Evolutionary conservation across 1,140 invertebrate species (phyloP).

Genomic region (Dendrolimus punctatus): DNA sequence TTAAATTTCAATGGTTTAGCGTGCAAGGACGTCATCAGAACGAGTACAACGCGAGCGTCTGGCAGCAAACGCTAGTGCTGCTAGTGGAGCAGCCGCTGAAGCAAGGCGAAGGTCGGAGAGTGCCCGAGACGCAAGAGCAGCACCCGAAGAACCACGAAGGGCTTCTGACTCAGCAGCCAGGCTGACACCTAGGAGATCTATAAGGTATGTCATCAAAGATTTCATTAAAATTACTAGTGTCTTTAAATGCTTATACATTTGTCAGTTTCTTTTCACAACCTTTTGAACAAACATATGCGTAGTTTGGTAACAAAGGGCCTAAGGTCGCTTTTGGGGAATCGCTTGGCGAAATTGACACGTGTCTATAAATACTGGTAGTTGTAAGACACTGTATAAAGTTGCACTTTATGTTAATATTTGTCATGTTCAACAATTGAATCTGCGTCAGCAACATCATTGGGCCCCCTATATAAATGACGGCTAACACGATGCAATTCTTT

Average conservation of each 20-base stretch:
- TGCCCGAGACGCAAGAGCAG: constrained; percentile 20
- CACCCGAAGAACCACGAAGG: constrained; percentile 29
- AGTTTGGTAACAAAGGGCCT: too few relatives aligned
- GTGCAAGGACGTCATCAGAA: constrained; percentile 46
- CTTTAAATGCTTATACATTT: too few relatives aligned
- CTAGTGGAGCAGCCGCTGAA: constrained; percentile 17
- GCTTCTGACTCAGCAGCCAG: constrained; percentile 42
- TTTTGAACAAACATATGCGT: neutral
- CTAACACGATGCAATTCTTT: too few relatives aligned
- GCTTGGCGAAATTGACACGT: too few relatives aligned
- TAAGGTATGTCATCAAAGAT: constrained; percentile 30
- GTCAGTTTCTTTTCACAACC: neutral
- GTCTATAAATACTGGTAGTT: too few relatives aligned
- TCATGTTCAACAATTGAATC: too few relatives aligned
- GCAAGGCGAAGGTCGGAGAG: constrained; percentile 43
- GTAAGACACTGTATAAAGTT: too few relatives aligned
- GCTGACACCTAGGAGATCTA: constrained; percentile 34
- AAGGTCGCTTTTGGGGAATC: too few relatives aligned
- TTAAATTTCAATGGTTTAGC: constrained; percentile 14
- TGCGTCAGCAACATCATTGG: too few relatives aligned
- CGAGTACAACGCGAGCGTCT: constrained; percentile 42
- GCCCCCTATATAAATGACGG: too few relatives aligned
- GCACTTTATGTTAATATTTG: too few relatives aligned
- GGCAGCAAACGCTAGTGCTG: constrained; percentile 12
- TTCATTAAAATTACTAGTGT: neutral